phyloP scores from a whole-genome alignment of 2,888 invertebrate genomes.

The Drosophila atroscutellata region DNA sequence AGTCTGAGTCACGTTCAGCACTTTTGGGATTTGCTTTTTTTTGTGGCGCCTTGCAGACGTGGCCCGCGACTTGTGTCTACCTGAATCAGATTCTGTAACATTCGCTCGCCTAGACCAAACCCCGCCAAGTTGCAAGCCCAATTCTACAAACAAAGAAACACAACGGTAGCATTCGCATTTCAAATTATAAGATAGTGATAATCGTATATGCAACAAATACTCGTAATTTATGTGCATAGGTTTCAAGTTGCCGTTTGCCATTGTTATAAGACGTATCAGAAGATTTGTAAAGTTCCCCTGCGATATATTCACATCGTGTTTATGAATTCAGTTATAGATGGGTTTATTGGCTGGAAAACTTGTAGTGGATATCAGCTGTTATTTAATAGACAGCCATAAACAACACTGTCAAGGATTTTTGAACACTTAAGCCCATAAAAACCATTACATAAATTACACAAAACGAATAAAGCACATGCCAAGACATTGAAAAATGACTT shows the following conservation, averaged over 20 bases:
- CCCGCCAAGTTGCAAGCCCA: not conserved
- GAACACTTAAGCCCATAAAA: not conserved
- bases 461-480: constrained; percentile 32
- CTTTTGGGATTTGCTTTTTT: constrained; percentile 22
- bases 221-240: constrained; percentile 8
- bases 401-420: not conserved
- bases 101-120: constrained; percentile 9
- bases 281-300: not conserved
- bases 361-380: not conserved
- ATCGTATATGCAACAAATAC: constrained; percentile 2
- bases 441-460: not conserved
- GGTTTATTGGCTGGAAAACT: not conserved
- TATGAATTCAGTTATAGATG: not conserved
- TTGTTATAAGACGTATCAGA: not conserved
- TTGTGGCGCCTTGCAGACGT: constrained; percentile 15
- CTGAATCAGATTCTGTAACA: constrained; percentile 28
- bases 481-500: constrained; percentile 20
- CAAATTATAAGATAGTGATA: constrained; percentile 33
- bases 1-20: constrained; percentile 41
- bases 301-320: not conserved
- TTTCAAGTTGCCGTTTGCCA: constrained; percentile 1
- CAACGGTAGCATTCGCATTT: constrained; percentile 24
- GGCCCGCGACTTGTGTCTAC: constrained; percentile 9
- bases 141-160: constrained; percentile 8
- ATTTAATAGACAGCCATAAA: not conserved